phyloP scores from a whole-genome alignment of 2,113 vertebrate genomes.

The Dasyornis broadbenti region DNA sequence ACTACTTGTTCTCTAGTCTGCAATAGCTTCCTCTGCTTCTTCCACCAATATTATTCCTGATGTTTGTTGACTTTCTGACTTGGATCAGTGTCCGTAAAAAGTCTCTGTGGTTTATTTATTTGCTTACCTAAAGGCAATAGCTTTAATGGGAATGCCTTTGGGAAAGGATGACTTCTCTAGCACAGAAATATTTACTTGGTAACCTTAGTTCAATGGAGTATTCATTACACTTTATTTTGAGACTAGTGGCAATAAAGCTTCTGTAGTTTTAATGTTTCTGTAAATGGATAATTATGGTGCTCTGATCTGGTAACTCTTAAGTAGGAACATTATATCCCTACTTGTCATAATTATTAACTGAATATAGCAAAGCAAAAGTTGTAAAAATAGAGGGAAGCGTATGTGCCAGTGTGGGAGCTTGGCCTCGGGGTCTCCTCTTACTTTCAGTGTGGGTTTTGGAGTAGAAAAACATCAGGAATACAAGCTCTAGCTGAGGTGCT shows the following conservation, averaged over 20 bases:
- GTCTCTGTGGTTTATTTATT: background rate
- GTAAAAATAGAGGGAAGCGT: background rate
- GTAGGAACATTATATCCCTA: background rate
- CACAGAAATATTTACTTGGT: background rate
- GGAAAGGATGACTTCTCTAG: background rate
- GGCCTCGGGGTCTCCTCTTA: background rate
- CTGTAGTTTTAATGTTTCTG: background rate
- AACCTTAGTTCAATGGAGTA: background rate
- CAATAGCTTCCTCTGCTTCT: background rate
- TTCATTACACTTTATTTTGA: background rate
- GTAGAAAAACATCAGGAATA: background rate
- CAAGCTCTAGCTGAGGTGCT: background rate
- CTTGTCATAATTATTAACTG: background rate
- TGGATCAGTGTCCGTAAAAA: background rate
- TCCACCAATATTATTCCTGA: background rate
- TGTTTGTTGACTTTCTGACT: slow-evolving; percentile 5
- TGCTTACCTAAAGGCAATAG: background rate
- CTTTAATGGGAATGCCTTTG: background rate
- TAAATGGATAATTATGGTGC: slow-evolving; percentile 13
- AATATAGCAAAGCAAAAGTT: background rate
- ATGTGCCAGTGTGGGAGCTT: background rate
- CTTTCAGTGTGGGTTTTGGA: background rate
- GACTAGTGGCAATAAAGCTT: background rate
- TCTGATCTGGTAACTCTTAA: slow-evolving; percentile 4
- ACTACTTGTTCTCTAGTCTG: background rate